Base-by-base conservation (phyloP, 2,888 invertebrate species). In the Spisula subtruncata region DNA sequence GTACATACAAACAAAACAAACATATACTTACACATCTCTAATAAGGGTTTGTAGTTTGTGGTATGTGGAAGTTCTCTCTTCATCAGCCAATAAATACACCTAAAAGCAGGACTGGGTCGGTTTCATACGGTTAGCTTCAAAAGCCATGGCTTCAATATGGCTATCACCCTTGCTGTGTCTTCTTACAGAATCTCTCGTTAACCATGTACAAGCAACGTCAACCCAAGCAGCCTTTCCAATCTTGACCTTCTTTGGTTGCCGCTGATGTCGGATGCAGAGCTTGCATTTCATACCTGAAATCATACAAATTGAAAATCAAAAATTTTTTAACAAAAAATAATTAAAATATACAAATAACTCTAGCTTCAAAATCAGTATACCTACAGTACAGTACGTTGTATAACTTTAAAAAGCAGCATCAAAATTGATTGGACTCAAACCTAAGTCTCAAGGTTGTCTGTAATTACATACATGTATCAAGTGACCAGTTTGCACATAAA, bases 11-110 rank as follows among this genome's bases (percentile, higher is more conserved):
- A 41, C 8, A 8, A 41, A 41, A 41, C 8, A 41, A 41, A 41
- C 8, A 8, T 41, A 2, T 41, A 10, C 56, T 87, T 90, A 12
- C 75, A 85, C 12, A 85, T 29, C 20, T 85, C 85, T 8, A 90
- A 16, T 18, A 90, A n/a, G 1, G 83, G 56, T 32, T 29, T 25
- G 32, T 83, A 83, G 29, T 56, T 83, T 0, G 83, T 83, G 6
- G 83, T 83, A 32, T 83, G 83, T 29, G 83, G 83, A 29, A 83
- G 12, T 56, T 83, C 83, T 4, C 29, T 29, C 32, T 54, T 83
- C n/a, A 54, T 29, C 29, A 83, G 56, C 54, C 29, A 83, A 54
- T 83, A 83, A 14, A 83, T 12, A 14, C 29, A 29, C 32, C 56
- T 25, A 18, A 83, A 56, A 35, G 56, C 54, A 6, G 83, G 0